Base-by-base conservation (phyloP, 2,888 invertebrate species). In the Cactoblastis cactorum region DNA sequence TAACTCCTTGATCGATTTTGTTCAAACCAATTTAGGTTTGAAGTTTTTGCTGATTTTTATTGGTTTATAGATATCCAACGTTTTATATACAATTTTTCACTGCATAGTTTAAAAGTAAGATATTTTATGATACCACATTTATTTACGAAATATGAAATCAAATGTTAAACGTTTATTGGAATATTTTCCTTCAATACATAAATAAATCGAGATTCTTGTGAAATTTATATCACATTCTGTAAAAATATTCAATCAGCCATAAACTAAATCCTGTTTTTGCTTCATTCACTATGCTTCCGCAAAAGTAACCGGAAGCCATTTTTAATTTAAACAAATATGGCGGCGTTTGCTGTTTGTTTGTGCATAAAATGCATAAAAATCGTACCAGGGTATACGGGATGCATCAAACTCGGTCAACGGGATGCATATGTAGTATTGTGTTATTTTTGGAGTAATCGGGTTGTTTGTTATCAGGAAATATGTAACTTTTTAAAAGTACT, bases 281-380 rank as follows among this genome's bases (percentile, higher is more conserved):
- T 46, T 17, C 35, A 18, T 18, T 17, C 35, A 18, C n/a, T 18
- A 34, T 6, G 17, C 47, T 48, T 48, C 47, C 47, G 22, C 47
- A 28, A 15, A 48, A 24, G 37, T 24, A 17, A 17, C 9, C 22
- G 47, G 47, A 48, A 48, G 47, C n/a, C n/a, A n/a, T n/a, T n/a
- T 9, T 28, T 28, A 9, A 24, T 12, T 38, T n/a, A 17, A 14
- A 19, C n/a, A 46, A 28, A 38, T 37, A 15, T 22, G 34, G 6
- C 15, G 22, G 2, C n/a, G 35, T 14, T 28, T 28, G 28, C 28
- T 34, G 47, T 37, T 28, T 47, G 37, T 28, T 28, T 47, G 37
- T 28, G 47, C 37, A 38, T 37, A 37, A 45, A 28, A 48, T 48
- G 47, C 35, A 46, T 37, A 48, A 48, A 48, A 38, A 43, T 32